Evolutionary conservation across 2,113 vertebrate genomes (phyloP).

Genomic region (Bagarius yarrelli): DNA sequence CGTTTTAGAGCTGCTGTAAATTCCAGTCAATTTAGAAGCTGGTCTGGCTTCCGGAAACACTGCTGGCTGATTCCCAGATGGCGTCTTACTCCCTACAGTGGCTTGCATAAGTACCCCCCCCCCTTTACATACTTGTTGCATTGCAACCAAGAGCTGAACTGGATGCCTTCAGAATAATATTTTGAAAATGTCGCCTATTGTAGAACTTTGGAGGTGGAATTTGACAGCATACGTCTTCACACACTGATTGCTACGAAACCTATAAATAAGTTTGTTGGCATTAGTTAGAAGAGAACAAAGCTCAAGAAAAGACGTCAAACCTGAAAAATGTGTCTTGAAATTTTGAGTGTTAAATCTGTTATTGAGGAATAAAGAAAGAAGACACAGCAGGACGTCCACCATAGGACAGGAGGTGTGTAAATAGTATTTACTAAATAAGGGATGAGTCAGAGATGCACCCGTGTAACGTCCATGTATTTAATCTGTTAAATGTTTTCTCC

Average conservation of each 20-base stretch:
- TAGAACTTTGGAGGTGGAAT: neutral
- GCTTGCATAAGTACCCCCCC: neutral
- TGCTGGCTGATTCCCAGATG: neutral
- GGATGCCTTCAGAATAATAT: neutral
- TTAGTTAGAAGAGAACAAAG: too few relatives aligned
- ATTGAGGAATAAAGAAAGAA: neutral
- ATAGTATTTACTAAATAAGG: neutral
- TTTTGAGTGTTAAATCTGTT: neutral
- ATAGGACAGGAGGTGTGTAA: neutral
- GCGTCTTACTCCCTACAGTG: neutral
- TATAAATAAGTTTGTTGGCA: neutral
- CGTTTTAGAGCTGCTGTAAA: neutral
- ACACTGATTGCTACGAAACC: neutral
- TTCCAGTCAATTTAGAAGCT: neutral
- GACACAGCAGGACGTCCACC: neutral
- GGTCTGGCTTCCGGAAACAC: constrained; percentile 10
- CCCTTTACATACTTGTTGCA: too few relatives aligned
- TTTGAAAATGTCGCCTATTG: neutral
- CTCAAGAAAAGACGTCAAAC: too few relatives aligned
- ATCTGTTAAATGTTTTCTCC: neutral
- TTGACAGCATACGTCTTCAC: neutral
- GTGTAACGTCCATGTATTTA: neutral
- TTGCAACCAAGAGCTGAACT: neutral
- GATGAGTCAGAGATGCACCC: neutral
- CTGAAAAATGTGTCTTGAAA: too few relatives aligned